A percentile compares a stretch with the other conserved stretches of the same genome.
Conservation (phyloP, 2,797 vertebrate species). For the Acestrorhynchus altus region DNA sequence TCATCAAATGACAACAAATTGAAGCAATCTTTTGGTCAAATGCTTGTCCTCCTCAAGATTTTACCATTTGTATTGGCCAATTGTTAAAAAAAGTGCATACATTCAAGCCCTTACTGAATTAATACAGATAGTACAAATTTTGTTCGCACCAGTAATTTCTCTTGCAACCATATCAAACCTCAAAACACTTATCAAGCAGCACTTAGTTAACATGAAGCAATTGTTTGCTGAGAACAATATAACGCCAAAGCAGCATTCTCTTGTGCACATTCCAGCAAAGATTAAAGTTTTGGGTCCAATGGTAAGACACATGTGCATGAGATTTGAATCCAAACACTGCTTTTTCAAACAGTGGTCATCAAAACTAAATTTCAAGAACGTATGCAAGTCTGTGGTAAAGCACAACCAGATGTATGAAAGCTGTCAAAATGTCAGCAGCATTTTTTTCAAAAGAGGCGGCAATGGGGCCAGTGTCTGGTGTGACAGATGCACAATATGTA, state of each 20-base stretch:
- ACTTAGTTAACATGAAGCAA: conserved; percentile 24
- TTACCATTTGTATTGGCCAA: conserved; percentile 30
- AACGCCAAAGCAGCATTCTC: conserved; percentile 50
- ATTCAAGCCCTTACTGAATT: conserved; percentile 23
- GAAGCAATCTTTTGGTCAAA: conserved; percentile 36
- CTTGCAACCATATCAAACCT: too few species aligned
- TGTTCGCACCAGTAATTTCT: conserved; percentile 38
- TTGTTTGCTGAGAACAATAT: conserved; percentile 39
- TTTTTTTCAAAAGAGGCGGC: neutral
- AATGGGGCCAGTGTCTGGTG: conserved; percentile 17
- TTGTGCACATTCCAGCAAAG: conserved; percentile 42
- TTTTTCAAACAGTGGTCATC: too few species aligned
- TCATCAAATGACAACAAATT: conserved; percentile 36
- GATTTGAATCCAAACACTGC: conserved; percentile 19
- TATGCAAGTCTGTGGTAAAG: too few species aligned
- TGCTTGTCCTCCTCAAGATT: conserved; percentile 30
- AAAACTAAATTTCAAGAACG: too few species aligned
- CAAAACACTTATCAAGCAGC: conserved; percentile 37
- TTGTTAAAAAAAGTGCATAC: conserved; percentile 33
- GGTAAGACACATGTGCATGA: conserved; percentile 28
- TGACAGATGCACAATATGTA: conserved; percentile 18
- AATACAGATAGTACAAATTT: conserved; percentile 26
- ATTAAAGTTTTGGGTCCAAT: conserved; percentile 36
- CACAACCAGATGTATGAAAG: too few species aligned
- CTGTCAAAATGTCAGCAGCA: conserved; percentile 22